Evolutionary conservation across 2,888 invertebrate species (phyloP).

Genomic region (Nymphalis polychloros): DNA sequence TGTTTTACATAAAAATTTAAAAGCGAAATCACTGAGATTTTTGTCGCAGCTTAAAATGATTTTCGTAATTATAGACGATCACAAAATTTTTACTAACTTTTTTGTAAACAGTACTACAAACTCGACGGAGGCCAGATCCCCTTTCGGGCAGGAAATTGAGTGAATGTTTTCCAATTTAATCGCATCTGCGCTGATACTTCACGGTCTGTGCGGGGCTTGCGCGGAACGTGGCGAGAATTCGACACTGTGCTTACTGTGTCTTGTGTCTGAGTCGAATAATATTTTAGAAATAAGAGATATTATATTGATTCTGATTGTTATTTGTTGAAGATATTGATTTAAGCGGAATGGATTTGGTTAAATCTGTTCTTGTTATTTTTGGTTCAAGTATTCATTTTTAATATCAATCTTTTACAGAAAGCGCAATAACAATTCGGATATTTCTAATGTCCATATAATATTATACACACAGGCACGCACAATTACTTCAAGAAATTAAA

Average conservation of each 20-base stretch:
- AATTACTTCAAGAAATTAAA: too few relatives aligned
- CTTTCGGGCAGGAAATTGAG: constrained; percentile 78
- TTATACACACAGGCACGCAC: too few relatives aligned
- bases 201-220: constrained; percentile 47
- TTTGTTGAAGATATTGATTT: neutral
- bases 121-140: constrained; percentile 58
- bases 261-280: constrained; percentile 5
- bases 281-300: constrained; percentile 8
- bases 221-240: constrained; percentile 43
- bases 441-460: too few relatives aligned
- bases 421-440: too few relatives aligned
- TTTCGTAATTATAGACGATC: neutral
- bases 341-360: neutral
- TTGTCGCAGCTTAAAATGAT: too few relatives aligned
- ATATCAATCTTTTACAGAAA: neutral
- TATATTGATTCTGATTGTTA: neutral
- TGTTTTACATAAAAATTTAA: too few relatives aligned
- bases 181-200: constrained; percentile 74
- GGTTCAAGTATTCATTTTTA: neutral
- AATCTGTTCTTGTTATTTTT: neutral
- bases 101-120: constrained; percentile 48
- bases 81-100: constrained; percentile 2
- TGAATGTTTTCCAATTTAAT: constrained; percentile 81
- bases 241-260: constrained; percentile 9
- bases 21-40: too few relatives aligned